These are phyloP conservation scores for Clanis bilineata DNA, from an alignment of 2,888 invertebrate species.

Conservation along the genomic window DNA sequence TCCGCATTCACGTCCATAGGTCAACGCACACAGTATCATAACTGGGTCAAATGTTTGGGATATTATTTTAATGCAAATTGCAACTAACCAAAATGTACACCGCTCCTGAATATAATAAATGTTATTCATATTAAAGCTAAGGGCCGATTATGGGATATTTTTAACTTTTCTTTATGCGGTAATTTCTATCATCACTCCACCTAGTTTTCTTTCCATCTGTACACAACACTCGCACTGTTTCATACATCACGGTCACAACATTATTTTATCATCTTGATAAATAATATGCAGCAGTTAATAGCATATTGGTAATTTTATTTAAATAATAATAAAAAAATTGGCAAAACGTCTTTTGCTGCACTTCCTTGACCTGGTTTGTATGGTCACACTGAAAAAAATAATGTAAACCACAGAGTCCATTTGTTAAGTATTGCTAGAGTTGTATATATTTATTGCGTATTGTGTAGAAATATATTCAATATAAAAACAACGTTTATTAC, in stretches of 20 bases:
- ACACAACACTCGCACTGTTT: slow-evolving; percentile 44
- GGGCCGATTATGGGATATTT: slow-evolving; percentile 22
- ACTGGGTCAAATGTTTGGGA: slow-evolving; percentile 77
- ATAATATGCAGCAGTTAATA: slow-evolving; percentile 37
- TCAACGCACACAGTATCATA: slow-evolving; percentile 75
- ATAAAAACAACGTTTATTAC: too few species aligned
- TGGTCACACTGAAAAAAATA: slow-evolving; percentile 48
- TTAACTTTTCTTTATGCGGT: slow-evolving; percentile 58
- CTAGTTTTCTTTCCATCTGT: slow-evolving; percentile 33
- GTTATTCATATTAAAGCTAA: slow-evolving; percentile 7
- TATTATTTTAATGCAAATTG: slow-evolving; percentile 39
- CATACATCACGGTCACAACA: slow-evolving; percentile 43
- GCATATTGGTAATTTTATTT: slow-evolving; percentile 55
- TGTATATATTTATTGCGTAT: background rate
- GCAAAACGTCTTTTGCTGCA: slow-evolving; percentile 58
- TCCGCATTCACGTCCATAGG: slow-evolving; percentile 78
- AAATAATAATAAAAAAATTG: slow-evolving; percentile 63
- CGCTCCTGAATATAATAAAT: background rate
- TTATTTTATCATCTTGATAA: slow-evolving; percentile 56
- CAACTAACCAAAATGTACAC: slow-evolving; percentile 4
- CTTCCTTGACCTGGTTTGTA: slow-evolving; percentile 69
- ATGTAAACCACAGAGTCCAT: slow-evolving; percentile 6
- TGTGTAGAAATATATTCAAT: background rate
- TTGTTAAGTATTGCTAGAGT: background rate
- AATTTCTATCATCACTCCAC: slow-evolving; percentile 56